These are phyloP conservation scores for Lepus timidus DNA, from an alignment of 2,113 vertebrate genomes.

Conservation along the genomic window DNA sequence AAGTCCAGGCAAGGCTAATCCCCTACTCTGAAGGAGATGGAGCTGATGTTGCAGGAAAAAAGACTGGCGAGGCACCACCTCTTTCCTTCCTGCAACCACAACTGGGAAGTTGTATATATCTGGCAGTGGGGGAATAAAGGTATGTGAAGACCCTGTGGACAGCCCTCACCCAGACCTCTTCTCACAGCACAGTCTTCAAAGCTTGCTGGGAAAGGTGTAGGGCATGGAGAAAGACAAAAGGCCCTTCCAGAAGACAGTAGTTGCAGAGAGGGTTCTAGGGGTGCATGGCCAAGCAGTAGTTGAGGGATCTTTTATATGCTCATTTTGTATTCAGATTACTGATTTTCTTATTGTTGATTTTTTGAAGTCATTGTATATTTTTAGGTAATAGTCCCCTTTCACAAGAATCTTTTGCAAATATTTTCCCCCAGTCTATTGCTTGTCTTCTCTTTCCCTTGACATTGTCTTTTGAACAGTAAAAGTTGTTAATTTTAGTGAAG, in stretches of 20 bases:
- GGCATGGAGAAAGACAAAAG: slow-evolving; percentile 48
- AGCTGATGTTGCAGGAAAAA: slow-evolving; percentile 46
- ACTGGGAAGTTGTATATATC: slow-evolving; percentile 58
- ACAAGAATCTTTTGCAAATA: background rate
- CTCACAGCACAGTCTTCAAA: slow-evolving; percentile 76
- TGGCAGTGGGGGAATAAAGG: slow-evolving; percentile 45
- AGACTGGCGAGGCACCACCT: slow-evolving; percentile 47
- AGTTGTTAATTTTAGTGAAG: background rate
- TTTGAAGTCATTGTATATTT: background rate
- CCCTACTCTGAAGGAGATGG: slow-evolving; percentile 58
- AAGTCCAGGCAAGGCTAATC: slow-evolving; percentile 47
- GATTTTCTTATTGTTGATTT: background rate
- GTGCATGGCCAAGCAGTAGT: slow-evolving; percentile 65
- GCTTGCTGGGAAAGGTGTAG: slow-evolving; percentile 53
- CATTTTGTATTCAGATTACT: background rate
- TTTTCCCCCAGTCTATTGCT: background rate
- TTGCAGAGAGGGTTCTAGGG: slow-evolving; percentile 40
- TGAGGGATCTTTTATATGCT: background rate
- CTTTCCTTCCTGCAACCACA: slow-evolving; percentile 52
- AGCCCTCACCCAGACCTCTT: slow-evolving; percentile 63
- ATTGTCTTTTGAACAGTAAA: background rate
- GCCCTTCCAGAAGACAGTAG: slow-evolving; percentile 63
- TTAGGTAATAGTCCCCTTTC: background rate
- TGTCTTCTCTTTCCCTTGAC: background rate
- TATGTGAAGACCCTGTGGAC: slow-evolving; percentile 68